Evolutionary conservation across 2,797 vertebrate genomes (phyloP).

Genomic region (Bovichtus diacanthus): DNA sequence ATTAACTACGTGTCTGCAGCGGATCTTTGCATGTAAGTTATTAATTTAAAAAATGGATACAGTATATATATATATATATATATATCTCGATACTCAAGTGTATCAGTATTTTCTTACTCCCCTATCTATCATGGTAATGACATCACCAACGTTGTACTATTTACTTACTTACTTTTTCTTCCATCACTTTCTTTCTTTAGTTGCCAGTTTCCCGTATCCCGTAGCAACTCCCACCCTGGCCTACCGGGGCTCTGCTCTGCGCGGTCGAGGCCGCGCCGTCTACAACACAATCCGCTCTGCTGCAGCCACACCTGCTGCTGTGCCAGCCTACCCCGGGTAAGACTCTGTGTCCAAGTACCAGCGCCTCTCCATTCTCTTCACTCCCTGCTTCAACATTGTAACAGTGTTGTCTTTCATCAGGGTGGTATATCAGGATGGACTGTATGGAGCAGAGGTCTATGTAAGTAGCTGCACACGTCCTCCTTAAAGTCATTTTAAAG

Average conservation of each 20-base stretch:
- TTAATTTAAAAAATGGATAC: too few species aligned
- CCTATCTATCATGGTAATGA: not conserved
- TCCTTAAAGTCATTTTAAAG: not conserved
- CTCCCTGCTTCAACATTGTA: not conserved
- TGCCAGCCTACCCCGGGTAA: constrained; percentile 87
- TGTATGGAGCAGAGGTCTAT: constrained; percentile 88
- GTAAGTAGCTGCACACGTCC: constrained; percentile 69
- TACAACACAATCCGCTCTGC: constrained; percentile 89
- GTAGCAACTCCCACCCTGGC: constrained; percentile 85
- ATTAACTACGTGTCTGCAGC: too few species aligned
- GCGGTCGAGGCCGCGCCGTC: constrained; percentile 86
- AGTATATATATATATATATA: too few species aligned
- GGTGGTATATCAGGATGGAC: constrained; percentile 87
- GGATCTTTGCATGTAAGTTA: too few species aligned
- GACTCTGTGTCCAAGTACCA: not conserved
- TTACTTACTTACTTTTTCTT: not conserved
- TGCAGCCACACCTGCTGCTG: constrained; percentile 80
- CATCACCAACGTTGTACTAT: not conserved
- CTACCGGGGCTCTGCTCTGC: constrained; percentile 85
- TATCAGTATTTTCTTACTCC: too few species aligned
- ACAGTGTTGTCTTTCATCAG: constrained; percentile 58
- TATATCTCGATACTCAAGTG: too few species aligned
- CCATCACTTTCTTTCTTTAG: constrained; percentile 50
- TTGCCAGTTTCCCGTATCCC: constrained; percentile 88
- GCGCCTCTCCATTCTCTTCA: not conserved